These are phyloP conservation scores for Callosobruchus maculatus DNA, from an alignment of 2,888 invertebrate genomes.

Conservation along the genomic window DNA sequence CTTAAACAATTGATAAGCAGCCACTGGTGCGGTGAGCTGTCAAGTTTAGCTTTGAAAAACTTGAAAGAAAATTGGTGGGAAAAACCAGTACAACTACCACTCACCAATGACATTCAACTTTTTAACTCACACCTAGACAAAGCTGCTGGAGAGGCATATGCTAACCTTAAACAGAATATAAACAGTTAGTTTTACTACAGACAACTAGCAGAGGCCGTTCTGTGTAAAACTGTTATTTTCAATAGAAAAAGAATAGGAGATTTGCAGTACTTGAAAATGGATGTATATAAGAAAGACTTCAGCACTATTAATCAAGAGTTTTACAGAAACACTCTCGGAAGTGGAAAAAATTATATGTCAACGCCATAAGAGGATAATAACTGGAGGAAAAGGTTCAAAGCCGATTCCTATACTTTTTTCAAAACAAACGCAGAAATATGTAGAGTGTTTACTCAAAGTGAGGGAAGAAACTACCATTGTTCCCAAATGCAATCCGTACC, in stretches of 20 bases:
- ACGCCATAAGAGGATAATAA: slow-evolving; percentile 22
- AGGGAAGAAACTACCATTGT: slow-evolving; percentile 16
- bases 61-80: slow-evolving; percentile 9
- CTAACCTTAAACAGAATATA: background rate
- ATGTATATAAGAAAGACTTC: slow-evolving; percentile 3
- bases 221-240: slow-evolving; percentile 5
- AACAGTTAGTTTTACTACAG: background rate
- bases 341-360: slow-evolving; percentile 4
- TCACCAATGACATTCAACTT: slow-evolving; percentile 3
- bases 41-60: slow-evolving; percentile 7
- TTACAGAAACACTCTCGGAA: no score
- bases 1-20: slow-evolving; percentile 7
- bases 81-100: slow-evolving; percentile 4
- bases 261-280: slow-evolving; percentile 6
- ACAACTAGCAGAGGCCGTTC: slow-evolving; percentile 4
- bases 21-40: slow-evolving; percentile 7
- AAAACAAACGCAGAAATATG: slow-evolving; percentile 8
- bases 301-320: background rate
- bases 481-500: slow-evolving; percentile 20
- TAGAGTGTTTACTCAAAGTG: slow-evolving; percentile 5
- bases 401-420: slow-evolving; percentile 24
- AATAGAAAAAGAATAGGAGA: slow-evolving; percentile 7
- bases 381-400: slow-evolving; percentile 23
- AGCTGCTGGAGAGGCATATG: background rate
- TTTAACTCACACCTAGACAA: slow-evolving; percentile 2